phyloP scores from a whole-genome alignment of 2,888 invertebrate genomes.

The Ashinkailepas kermadecensis region DNA sequence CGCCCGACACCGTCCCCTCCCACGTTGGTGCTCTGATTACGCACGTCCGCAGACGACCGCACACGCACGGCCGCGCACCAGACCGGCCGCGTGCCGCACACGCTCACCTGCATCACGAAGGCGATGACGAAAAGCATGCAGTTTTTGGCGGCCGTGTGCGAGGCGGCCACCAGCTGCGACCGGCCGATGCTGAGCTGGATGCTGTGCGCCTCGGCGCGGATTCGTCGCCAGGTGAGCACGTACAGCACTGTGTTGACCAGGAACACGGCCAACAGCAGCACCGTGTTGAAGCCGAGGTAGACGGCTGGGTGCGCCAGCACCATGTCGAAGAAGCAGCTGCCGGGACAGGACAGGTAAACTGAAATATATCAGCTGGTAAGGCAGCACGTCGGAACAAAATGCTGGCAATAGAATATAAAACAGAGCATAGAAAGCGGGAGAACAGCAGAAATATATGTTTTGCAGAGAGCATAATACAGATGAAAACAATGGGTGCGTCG shows the following conservation, averaged over 20 bases:
- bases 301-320: slow-evolving; percentile 7
- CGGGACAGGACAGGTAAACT: not conserved
- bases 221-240: not conserved
- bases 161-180: not conserved
- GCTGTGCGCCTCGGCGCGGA: not conserved
- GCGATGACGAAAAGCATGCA: slow-evolving; percentile 14
- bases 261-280: slow-evolving; percentile 5
- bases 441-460: too few relatives aligned
- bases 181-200: not conserved
- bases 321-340: slow-evolving; percentile 16
- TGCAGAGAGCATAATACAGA: too few relatives aligned
- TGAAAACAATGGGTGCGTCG: too few relatives aligned
- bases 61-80: too few relatives aligned
- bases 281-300: slow-evolving; percentile 6
- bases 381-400: too few relatives aligned
- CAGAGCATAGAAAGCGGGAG: too few relatives aligned
- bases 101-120: not conserved
- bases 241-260: not conserved
- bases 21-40: too few relatives aligned
- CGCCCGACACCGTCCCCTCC: too few relatives aligned
- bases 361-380: too few relatives aligned
- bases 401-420: too few relatives aligned
- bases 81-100: too few relatives aligned
- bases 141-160: slow-evolving; percentile 5
- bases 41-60: too few relatives aligned